Conservation (phyloP, 2,797 vertebrate species). For the Lacerta agilis region DNA sequence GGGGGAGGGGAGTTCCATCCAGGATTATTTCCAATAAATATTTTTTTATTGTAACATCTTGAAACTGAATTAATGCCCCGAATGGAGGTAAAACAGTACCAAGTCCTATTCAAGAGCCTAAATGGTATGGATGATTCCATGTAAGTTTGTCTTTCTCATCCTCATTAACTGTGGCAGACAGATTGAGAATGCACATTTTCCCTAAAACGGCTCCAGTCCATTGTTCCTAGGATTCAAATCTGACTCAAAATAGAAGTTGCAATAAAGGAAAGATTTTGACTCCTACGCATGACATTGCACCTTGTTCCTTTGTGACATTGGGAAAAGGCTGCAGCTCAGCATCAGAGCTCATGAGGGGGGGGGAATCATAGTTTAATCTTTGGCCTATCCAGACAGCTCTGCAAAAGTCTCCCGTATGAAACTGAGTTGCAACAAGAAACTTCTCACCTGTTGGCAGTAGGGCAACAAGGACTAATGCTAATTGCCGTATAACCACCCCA, state of each 20-base stretch:
- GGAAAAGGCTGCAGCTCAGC: no score
- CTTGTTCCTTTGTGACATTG: background rate
- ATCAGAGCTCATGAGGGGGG: background rate
- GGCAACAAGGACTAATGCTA: no score
- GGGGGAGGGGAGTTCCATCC: background rate
- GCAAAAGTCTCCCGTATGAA: no score
- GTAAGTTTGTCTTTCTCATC: background rate
- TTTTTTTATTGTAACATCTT: background rate
- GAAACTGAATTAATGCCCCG: background rate
- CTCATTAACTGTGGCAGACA: background rate
- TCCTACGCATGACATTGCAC: background rate
- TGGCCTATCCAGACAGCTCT: no score
- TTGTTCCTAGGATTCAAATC: background rate
- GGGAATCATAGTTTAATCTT: no score
- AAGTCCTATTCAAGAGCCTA: background rate
- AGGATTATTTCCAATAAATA: background rate
- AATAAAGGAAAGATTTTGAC: background rate
- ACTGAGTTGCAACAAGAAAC: no score
- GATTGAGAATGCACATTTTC: background rate
- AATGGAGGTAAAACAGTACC: background rate
- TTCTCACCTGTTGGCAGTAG: no score
- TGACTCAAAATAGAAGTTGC: background rate
- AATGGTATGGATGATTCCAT: background rate
- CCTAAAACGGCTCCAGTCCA: background rate
- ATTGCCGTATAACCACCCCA: no score